These are phyloP conservation scores for Eptesicus fuscus DNA, from an alignment of 2,113 vertebrate species.

Conservation along the genomic window DNA sequence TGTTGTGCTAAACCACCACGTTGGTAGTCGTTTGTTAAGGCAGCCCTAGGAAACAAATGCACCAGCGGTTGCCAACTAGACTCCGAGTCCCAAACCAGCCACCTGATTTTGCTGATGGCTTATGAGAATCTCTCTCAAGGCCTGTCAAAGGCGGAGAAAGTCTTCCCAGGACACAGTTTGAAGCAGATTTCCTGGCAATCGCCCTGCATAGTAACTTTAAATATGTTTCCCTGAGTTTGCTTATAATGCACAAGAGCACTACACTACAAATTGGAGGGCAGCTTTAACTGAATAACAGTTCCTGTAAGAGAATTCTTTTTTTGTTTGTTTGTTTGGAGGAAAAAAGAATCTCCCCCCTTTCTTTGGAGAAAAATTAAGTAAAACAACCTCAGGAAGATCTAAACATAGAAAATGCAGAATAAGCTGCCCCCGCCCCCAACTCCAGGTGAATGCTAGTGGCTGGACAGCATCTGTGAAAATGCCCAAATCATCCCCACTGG, in stretches of 20 bases:
- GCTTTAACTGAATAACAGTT: neutral
- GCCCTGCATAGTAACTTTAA: neutral
- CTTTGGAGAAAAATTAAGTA: neutral
- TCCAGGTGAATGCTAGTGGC: neutral
- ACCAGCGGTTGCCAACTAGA: neutral
- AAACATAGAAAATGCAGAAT: slow-evolving; percentile 53
- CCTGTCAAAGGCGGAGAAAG: neutral
- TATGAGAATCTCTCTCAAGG: neutral
- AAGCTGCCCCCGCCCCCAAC: neutral
- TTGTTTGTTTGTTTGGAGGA: no score
- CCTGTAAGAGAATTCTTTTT: neutral
- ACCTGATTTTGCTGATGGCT: slow-evolving; percentile 1
- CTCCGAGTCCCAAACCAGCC: slow-evolving; percentile 2
- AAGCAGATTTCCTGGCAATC: slow-evolving; percentile 24
- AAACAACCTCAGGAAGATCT: slow-evolving; percentile 35
- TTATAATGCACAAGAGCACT: neutral
- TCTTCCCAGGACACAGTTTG: neutral
- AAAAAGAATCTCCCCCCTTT: neutral
- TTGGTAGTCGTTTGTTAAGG: neutral
- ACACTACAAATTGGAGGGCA: neutral
- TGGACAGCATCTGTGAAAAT: slow-evolving; percentile 6
- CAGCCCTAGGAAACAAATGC: neutral
- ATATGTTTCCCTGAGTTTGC: neutral
- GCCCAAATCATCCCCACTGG: neutral
- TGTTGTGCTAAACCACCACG: neutral